Percentiles rank a stretch among this genome's conserved stretches.
Conservation (phyloP, 2,113 vertebrate genomes). For the Lycaon pictus region DNA sequence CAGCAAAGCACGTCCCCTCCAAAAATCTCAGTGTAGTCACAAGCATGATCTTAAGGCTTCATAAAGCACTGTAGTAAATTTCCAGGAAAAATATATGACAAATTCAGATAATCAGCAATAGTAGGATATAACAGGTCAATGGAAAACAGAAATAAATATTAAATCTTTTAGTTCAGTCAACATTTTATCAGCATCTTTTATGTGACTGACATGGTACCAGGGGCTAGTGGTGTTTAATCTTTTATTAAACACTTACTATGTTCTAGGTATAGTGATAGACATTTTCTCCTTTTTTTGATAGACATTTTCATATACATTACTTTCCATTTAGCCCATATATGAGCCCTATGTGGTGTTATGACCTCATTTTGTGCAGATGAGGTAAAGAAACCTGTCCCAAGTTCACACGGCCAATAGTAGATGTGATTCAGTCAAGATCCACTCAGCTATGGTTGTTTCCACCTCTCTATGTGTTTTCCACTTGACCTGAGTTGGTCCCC, state of each 20-base stretch:
- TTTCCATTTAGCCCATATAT: neutral
- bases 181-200: neutral
- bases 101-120: neutral
- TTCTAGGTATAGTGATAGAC: neutral
- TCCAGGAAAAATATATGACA: slow-evolving; percentile 11
- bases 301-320: neutral
- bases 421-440: neutral
- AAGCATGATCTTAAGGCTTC: neutral
- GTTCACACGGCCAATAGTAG: neutral
- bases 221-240: neutral
- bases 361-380: slow-evolving; percentile 1
- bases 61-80: neutral
- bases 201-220: neutral
- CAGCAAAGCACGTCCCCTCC: slow-evolving; percentile 19
- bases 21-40: neutral
- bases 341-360: neutral
- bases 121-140: neutral
- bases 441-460: neutral
- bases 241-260: neutral
- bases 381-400: neutral
- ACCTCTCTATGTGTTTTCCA: neutral
- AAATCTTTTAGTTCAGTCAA: slow-evolving; percentile 32
- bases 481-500: neutral
- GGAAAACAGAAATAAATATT: slow-evolving; percentile 43
- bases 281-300: neutral